Evolutionary conservation across 2,888 invertebrate species (phyloP), one percentile per base, ranked within the genome.

Genomic region (Thumatha senex): DNA sequence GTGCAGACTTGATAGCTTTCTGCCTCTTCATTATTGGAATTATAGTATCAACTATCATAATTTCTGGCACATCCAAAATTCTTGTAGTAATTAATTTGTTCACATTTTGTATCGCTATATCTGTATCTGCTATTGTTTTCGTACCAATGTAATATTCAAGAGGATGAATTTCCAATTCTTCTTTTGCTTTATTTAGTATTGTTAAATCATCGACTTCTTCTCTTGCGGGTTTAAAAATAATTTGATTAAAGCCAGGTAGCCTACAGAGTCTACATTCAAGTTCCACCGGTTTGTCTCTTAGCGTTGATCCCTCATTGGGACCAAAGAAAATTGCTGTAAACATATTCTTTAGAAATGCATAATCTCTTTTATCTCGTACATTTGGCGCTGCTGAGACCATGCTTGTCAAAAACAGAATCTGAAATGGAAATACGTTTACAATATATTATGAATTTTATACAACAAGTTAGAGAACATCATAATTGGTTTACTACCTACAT

Each of bases 361-460:
- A 36, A 39, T 75, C 58, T 56, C 74, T 66, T 54, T 72, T 79
- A 0, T 62, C 41, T 5, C 70, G 66, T 11, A 35, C 54, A 44
- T 56, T 56, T 50, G 78, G 62, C 36, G 57, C 40, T 38, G 64
- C 62, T 31, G 61, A 29, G n/a, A 58, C 67, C 2, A 67, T 50
- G 45, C 60, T 66, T 40, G 59, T 62, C 48, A 82, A 46, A 18
- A 81, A 44, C 39, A 81, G 50, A 40, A 67, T 78, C 83, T 84
- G 76, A 46, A 82, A 78, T 15, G 58, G 46, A 59, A 53, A 51
- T 48, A 13, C n/a, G 15, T 29, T 35, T 40, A 7, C 8, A 24
- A n/a, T n/a, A n/a, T n/a, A n/a, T n/a, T n/a, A n/a, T n/a, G n/a
- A n/a, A n/a, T n/a, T n/a, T n/a, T n/a, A n/a, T n/a, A n/a, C n/a